Conservation (phyloP, 2,797 vertebrate genomes). For the Paguma larvata region DNA sequence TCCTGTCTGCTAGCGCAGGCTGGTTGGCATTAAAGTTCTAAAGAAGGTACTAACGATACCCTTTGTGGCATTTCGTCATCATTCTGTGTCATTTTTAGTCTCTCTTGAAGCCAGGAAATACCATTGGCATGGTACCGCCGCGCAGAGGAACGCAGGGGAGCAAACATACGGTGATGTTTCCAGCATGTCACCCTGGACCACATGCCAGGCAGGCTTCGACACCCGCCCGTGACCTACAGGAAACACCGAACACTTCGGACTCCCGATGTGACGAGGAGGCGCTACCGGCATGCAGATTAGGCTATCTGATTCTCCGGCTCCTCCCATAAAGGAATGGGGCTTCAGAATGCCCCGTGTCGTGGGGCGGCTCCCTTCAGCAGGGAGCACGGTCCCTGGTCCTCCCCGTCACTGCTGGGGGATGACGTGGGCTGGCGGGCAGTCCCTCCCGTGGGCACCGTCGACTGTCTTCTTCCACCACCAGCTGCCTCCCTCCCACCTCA, state of each 20-base stretch:
- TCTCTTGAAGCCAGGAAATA: neutral
- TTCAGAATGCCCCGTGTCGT: neutral
- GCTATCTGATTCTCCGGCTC: neutral
- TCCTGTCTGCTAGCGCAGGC: neutral
- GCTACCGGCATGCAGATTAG: neutral
- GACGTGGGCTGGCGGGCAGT: neutral
- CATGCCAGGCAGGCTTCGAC: neutral
- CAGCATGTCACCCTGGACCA: no score
- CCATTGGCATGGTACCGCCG: neutral
- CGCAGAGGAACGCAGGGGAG: neutral
- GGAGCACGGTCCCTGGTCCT: neutral
- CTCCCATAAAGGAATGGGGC: neutral
- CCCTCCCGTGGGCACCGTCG: fast-evolving
- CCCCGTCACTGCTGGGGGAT: neutral
- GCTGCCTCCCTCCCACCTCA: neutral
- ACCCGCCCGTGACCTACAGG: neutral
- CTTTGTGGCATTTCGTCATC: neutral
- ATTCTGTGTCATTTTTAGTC: neutral
- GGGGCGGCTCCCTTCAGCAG: neutral
- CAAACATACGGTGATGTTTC: neutral
- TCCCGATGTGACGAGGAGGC: no score
- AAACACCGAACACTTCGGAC: neutral
- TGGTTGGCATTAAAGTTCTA: neutral
- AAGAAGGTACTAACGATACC: neutral
- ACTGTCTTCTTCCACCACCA: neutral